phyloP scores from a whole-genome alignment of 2,113 vertebrate species.

The Corythaixoides concolor region DNA sequence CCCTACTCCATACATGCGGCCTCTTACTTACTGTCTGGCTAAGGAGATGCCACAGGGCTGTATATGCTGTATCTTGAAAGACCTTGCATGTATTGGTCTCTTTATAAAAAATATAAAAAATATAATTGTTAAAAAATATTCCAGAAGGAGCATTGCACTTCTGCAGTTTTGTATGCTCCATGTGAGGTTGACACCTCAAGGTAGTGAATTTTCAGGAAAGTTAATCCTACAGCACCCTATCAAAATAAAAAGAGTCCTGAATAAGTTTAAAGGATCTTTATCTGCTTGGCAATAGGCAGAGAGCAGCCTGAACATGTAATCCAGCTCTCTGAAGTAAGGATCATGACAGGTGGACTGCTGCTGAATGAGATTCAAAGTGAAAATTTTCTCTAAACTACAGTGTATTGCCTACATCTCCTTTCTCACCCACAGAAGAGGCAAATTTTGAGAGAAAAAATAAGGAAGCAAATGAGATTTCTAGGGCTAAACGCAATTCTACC shows the following conservation, averaged over 20 bases:
- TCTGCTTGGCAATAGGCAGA: neutral
- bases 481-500: neutral
- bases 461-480: neutral
- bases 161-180: neutral
- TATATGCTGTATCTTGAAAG: neutral
- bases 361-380: neutral
- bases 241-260: neutral
- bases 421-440: neutral
- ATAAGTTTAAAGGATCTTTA: neutral
- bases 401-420: neutral
- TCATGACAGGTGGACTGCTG: neutral
- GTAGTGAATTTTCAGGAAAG: neutral
- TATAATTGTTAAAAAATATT: neutral
- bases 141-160: neutral
- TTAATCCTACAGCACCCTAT: neutral
- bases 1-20: neutral
- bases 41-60: neutral
- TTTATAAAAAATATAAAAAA: neutral
- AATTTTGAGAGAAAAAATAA: neutral
- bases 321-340: neutral
- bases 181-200: neutral
- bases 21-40: neutral
- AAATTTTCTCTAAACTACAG: neutral
- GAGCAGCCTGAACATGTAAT: neutral
- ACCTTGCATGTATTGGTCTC: neutral